A percentile compares a stretch with the other conserved stretches of the same genome.
phyloP scores from a whole-genome alignment of 2,113 vertebrate species.

The Gambusia affinis region DNA sequence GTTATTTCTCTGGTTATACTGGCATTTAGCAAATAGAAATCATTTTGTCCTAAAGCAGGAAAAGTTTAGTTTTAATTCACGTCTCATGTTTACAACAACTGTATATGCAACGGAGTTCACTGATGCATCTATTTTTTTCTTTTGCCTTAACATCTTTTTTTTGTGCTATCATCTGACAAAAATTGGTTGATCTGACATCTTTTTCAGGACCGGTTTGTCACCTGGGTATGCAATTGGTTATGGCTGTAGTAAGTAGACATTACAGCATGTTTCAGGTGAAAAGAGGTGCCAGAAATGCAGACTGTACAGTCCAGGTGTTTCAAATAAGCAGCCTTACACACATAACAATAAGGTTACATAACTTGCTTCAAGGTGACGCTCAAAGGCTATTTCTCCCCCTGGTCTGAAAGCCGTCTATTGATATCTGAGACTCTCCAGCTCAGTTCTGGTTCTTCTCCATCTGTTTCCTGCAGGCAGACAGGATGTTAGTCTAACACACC shows the following conservation, averaged over 20 bases:
- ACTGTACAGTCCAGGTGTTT: neutral
- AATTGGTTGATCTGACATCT: too few species aligned
- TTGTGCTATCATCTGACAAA: too few species aligned
- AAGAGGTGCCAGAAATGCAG: neutral
- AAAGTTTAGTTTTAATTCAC: too few species aligned
- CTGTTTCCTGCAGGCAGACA: slow-evolving; percentile 26
- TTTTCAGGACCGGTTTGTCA: too few species aligned
- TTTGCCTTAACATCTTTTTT: too few species aligned
- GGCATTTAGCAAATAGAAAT: too few species aligned
- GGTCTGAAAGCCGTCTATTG: slow-evolving; percentile 29
- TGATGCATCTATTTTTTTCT: too few species aligned
- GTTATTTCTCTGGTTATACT: neutral
- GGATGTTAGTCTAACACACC: slow-evolving; percentile 32
- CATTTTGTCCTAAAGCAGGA: too few species aligned
- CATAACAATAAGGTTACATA: slow-evolving; percentile 14
- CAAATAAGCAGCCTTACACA: neutral
- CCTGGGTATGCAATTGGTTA: too few species aligned
- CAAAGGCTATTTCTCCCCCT: neutral
- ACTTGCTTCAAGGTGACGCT: slow-evolving; percentile 6
- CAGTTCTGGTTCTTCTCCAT: slow-evolving; percentile 35
- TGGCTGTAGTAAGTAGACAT: neutral
- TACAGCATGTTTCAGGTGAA: slow-evolving; percentile 1
- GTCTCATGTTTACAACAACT: too few species aligned
- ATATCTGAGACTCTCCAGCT: slow-evolving; percentile 46
- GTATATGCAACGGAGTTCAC: too few species aligned